Evolutionary conservation across 2,888 invertebrate species (phyloP).

Genomic region (Torymus auratus): DNA sequence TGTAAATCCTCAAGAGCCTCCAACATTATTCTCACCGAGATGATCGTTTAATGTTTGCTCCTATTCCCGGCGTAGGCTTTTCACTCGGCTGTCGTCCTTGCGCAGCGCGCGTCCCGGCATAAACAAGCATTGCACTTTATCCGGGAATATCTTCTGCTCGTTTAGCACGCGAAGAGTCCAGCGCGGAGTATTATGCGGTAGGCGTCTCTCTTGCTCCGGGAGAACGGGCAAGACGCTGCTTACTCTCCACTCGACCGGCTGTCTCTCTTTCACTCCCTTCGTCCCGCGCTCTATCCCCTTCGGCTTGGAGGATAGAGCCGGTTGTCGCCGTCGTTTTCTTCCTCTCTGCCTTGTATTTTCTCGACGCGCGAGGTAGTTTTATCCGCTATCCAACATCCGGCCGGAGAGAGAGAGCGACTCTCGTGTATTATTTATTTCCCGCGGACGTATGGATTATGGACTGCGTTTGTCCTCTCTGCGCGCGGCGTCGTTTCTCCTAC

Average conservation of each 20-base stretch:
- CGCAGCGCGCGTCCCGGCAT: not conserved
- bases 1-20: too few relatives aligned
- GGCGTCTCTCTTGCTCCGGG: too few relatives aligned
- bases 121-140: slow-evolving; percentile 14
- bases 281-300: not conserved
- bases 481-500: slow-evolving; percentile 29
- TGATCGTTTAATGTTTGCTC: too few relatives aligned
- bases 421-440: slow-evolving; percentile 74
- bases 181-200: too few relatives aligned
- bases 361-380: slow-evolving; percentile 60
- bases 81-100: too few relatives aligned
- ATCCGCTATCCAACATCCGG: slow-evolving; percentile 64
- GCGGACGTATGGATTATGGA: slow-evolving; percentile 73
- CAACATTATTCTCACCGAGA: too few relatives aligned
- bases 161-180: slow-evolving; percentile 25
- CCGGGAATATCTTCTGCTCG: slow-evolving; percentile 43
- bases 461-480: slow-evolving; percentile 57
- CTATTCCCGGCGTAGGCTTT: too few relatives aligned
- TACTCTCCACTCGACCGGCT: not conserved
- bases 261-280: not conserved
- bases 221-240: slow-evolving; percentile 1
- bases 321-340: slow-evolving; percentile 1
- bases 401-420: slow-evolving; percentile 58
- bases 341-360: slow-evolving; percentile 58
- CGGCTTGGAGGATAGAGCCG: slow-evolving; percentile 21